Evolutionary conservation across 2,113 vertebrate genomes (phyloP), one percentile per base, ranked within the genome.

Genomic region (Phrynocephalus versicolor): DNA sequence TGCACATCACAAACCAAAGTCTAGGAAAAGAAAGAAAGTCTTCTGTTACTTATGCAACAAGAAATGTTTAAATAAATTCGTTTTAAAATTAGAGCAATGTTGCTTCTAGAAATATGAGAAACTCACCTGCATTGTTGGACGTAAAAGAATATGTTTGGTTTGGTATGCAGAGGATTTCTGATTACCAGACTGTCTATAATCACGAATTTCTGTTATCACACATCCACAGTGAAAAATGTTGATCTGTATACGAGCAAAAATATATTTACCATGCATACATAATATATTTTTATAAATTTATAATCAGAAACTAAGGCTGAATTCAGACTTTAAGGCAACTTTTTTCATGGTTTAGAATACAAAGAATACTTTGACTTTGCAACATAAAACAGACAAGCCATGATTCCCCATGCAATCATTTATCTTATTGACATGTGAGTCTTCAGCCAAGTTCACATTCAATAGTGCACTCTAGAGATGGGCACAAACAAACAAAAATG

Each of bases 171-270:
- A 98, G 91, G 97, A 97, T 94, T 99, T 99, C 93, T 97, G 96
- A 84, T 97, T 98, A 83, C 97, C 97, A 90, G 97, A 98, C 94
- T 99, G 99, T 79, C 99, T 95, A 83, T 99, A 99, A 93, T 99
- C 99, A 94, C 99, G 96, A 88, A 99, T 97, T 94, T 99, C 98
- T 72, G 98, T 98, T 94, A 99, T 97, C 85, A 99, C 98, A 93
- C 99, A 99, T 73, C 99, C 99, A 94, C 98, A 99, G 87, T 99
- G 98, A 95, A 99, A 99, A 95, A 99, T 99, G 95, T 99, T 99
- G 90, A 99, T 98, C 99, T 99, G 84, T 92, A 90, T 79, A 60
- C 83, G 91, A 87, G 27, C n/a, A 88, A 67, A 95, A 80, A 67
- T 69, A 6, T n/a, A 62, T 57, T 2, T 23, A n/a, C 55, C 15